Conservation (phyloP, 2,113 vertebrate species). For the Chlamydotis undulata region DNA sequence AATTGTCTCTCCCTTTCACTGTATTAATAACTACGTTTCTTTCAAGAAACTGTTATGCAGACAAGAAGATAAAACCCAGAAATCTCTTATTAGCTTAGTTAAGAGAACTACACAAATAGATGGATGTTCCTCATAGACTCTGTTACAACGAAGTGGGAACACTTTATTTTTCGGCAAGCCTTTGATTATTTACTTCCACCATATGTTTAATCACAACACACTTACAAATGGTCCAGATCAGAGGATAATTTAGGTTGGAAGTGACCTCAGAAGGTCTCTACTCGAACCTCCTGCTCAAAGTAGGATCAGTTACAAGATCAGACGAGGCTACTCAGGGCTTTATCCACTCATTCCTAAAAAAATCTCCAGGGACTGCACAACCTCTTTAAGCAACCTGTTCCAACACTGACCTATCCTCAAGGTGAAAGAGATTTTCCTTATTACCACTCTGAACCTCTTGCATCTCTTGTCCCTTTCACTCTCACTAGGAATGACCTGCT, state of each 20-base stretch:
- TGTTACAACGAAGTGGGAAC: neutral
- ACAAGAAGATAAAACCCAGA: neutral
- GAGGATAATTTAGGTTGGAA: neutral
- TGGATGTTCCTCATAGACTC: neutral
- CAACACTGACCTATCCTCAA: neutral
- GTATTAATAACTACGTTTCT: neutral
- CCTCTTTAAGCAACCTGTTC: neutral
- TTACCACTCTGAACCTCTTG: neutral
- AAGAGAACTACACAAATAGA: neutral
- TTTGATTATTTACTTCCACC: neutral
- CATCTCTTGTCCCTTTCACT: neutral
- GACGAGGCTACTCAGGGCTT: neutral
- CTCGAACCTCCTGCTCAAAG: neutral
- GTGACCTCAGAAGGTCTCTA: neutral
- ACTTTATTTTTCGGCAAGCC: neutral
- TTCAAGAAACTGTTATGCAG: neutral
- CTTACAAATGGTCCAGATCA: neutral
- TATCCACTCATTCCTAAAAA: neutral
- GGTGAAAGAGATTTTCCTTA: neutral
- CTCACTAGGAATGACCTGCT: neutral
- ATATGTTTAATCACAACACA: neutral
- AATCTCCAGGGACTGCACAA: neutral
- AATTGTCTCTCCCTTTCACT: neutral
- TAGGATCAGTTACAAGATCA: neutral
- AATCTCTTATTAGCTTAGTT: neutral